Evolutionary conservation across 2,888 invertebrate species (phyloP).

Genomic region (Lasioglossum oenotherae): DNA sequence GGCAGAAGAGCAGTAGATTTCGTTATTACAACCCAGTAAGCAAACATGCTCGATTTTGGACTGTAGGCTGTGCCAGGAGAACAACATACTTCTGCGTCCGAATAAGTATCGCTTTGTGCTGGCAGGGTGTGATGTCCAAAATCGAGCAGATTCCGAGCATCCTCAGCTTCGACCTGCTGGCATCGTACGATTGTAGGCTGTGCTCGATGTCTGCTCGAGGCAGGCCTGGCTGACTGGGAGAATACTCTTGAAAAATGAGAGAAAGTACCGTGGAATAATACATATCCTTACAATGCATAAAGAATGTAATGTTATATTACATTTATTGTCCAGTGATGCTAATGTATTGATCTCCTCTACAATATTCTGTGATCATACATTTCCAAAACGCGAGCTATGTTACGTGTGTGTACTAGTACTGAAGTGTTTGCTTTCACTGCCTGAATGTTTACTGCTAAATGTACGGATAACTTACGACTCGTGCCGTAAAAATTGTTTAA

Average conservation of each 20-base stretch:
- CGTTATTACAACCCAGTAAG: neutral
- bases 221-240: neutral
- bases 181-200: too few relatives aligned
- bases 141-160: too few relatives aligned
- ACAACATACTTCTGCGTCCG: too few relatives aligned
- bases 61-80: too few relatives aligned
- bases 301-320: constrained; percentile 28
- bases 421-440: constrained; percentile 12
- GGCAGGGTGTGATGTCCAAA: too few relatives aligned
- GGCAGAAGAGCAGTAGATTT: constrained; percentile 74
- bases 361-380: constrained; percentile 46
- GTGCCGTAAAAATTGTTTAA: neutral
- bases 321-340: constrained; percentile 23
- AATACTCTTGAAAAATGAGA: constrained; percentile 35
- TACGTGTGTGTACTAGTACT: neutral
- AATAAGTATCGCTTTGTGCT: too few relatives aligned
- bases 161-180: too few relatives aligned
- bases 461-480: neutral
- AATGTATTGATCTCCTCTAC: constrained; percentile 8
- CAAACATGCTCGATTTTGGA: too few relatives aligned
- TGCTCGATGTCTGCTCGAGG: too few relatives aligned
- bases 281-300: constrained; percentile 20
- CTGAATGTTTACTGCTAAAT: neutral
- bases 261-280: constrained; percentile 10
- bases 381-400: constrained; percentile 27